phyloP scores from a whole-genome alignment of 2,888 invertebrate species.

The Thyatira batis region DNA sequence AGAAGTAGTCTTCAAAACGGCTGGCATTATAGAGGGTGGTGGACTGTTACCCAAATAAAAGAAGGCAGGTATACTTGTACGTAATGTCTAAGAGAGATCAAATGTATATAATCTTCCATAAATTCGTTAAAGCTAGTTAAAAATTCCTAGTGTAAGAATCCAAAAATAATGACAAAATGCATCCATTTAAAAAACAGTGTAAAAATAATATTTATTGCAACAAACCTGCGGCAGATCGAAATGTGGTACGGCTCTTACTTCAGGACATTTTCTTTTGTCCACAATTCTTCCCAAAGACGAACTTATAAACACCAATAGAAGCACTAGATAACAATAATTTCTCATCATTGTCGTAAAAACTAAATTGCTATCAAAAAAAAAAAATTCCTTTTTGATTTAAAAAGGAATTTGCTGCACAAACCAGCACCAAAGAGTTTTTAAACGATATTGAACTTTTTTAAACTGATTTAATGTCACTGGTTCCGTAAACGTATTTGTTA shows the following conservation, averaged over 20 bases:
- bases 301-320: slow-evolving; percentile 36
- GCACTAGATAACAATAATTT: slow-evolving; percentile 30
- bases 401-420: no score
- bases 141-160: no score
- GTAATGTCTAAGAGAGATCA: no score
- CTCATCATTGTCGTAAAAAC: slow-evolving; percentile 29
- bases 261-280: slow-evolving; percentile 88
- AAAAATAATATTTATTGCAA: no score
- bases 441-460: neutral
- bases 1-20: no score
- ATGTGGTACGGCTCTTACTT: slow-evolving; percentile 90
- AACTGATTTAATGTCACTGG: neutral
- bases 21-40: no score
- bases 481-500: slow-evolving; percentile 51
- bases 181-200: no score
- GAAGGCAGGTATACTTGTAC: no score
- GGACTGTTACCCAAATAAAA: no score
- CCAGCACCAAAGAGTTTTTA: neutral
- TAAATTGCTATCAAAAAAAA: slow-evolving; percentile 9
- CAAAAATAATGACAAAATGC: no score
- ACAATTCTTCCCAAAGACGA: slow-evolving; percentile 57
- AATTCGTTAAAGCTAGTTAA: no score
- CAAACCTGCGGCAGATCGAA: slow-evolving; percentile 88
- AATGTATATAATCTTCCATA: no score
- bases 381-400: neutral